Percentiles rank a stretch among this genome's conserved stretches.
Evolutionary conservation across 2,797 vertebrate genomes (phyloP).

Genomic region (Phalloptychus januarius): DNA sequence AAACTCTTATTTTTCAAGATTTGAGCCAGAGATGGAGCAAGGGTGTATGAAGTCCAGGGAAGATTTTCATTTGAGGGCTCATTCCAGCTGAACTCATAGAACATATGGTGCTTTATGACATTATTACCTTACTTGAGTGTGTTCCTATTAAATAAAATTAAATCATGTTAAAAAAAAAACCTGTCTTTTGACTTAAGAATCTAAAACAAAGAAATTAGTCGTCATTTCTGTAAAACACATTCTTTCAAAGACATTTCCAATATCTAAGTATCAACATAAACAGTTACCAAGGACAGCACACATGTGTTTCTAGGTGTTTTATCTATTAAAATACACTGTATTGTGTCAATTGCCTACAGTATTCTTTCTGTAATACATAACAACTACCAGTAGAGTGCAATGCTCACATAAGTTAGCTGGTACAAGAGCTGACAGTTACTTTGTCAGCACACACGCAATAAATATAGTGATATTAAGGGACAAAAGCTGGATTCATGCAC

Average conservation of each 20-base stretch:
- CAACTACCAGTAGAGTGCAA: conserved; percentile 73
- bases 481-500: conserved; percentile 1
- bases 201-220: neutral
- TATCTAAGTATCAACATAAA: neutral
- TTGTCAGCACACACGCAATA: neutral
- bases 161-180: no score
- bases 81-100: neutral
- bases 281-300: neutral
- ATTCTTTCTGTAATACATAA: conserved; percentile 40
- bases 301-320: neutral
- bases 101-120: neutral
- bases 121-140: neutral
- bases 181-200: neutral
- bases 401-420: conserved; percentile 49
- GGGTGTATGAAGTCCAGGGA: neutral
- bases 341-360: conserved; percentile 7
- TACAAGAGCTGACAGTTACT: neutral
- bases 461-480: neutral
- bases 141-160: neutral
- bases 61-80: neutral
- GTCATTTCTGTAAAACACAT: neutral
- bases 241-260: neutral
- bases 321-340: conserved; percentile 6
- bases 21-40: neutral
- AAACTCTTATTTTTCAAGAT: neutral